Evolutionary conservation across 2,888 invertebrate genomes (phyloP).

Genomic region (Andrena camellia): DNA sequence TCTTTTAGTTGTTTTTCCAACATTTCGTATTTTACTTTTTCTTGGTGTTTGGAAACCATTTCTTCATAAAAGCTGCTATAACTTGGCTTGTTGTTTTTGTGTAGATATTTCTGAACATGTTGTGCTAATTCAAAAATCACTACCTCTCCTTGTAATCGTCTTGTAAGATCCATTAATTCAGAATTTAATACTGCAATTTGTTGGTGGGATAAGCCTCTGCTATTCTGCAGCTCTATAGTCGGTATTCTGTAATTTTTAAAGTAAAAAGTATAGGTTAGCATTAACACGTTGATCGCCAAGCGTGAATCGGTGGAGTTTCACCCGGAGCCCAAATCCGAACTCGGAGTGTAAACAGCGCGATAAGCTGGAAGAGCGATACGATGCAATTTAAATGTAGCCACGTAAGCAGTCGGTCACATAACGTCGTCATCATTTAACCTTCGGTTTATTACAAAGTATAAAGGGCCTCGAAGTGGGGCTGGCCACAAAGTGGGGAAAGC

Average conservation of each 20-base stretch:
- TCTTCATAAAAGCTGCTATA: constrained; percentile 95
- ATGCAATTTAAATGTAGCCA: too few species aligned
- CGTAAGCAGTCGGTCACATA: too few species aligned
- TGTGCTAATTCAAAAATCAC: constrained; percentile 95
- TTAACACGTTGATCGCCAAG: too few species aligned
- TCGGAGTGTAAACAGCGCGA: too few species aligned
- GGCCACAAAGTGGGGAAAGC: too few species aligned
- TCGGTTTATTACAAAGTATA: too few species aligned
- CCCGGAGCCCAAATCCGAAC: too few species aligned
- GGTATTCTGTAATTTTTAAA: constrained; percentile 87
- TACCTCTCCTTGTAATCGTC: constrained; percentile 90
- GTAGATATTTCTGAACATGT: constrained; percentile 92
- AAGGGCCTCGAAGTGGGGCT: too few species aligned
- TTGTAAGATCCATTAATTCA: constrained; percentile 88
- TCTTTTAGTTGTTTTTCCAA: constrained; percentile 89
- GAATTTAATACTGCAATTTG: constrained; percentile 88
- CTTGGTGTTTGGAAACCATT: constrained; percentile 92
- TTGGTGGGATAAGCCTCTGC: constrained; percentile 92
- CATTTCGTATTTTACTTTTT: constrained; percentile 88
- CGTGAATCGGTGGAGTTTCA: too few species aligned
- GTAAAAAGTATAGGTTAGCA: not conserved
- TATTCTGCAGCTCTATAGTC: constrained; percentile 89
- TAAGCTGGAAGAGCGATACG: too few species aligned
- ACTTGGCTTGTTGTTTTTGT: constrained; percentile 92
- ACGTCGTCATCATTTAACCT: too few species aligned